Evolutionary conservation across 53 echinoderm and acorn worm species (phyloP), one percentile per base, ranked within the genome.

Genomic region (Henricia sp.): DNA sequence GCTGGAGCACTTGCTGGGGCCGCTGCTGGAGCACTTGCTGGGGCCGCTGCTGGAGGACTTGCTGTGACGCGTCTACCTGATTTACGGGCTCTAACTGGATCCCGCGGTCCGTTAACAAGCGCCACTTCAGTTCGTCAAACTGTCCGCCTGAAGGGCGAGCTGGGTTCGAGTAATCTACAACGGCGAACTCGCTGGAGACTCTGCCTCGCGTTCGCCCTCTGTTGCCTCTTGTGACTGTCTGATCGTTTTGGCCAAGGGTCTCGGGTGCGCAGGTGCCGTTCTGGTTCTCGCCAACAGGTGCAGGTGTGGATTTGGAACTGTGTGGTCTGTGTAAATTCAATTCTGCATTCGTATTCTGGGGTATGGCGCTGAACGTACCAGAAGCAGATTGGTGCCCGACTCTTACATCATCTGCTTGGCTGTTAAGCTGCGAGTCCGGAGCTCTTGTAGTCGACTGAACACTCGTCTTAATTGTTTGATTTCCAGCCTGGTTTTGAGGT

Each of bases 121-220:
- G 63, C 80, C 63, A 17, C 44, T 29, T 80, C 20, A 80, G 46
- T 21, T 80, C 80, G 20, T 46, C 32, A 59, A 57, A 76, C 17
- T 24, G 41, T 14, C 48, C 80, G 21, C 10, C 12, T 16, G 32
- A 10, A 3, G 28, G 25, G 37, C 43, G 48, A 0, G 28, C 36
- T 25, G 80, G 28, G 48, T 8, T 10, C 0, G 63, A n/a, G 63
- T 14, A 64, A 48, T 63, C 80, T 35, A 46, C 63, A 33, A 63
- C 24, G 30, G 63, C n/a, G 32, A 64, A 80, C 29, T 57, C 63
- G 20, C 17, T 2, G 29, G 38, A 3, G 5, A 48, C 38, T 32
- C 80, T 63, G 27, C 25, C 32, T 10, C 26, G 6, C 3, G 37
- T n/a, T 6, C 38, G 48, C 26, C 70, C 16, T 17, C 16, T 46